A percentile compares a stretch with the other conserved stretches of the same genome.
These are phyloP conservation scores for Apamea sordens DNA, from an alignment of 2,888 invertebrate species.

Conservation along the genomic window DNA sequence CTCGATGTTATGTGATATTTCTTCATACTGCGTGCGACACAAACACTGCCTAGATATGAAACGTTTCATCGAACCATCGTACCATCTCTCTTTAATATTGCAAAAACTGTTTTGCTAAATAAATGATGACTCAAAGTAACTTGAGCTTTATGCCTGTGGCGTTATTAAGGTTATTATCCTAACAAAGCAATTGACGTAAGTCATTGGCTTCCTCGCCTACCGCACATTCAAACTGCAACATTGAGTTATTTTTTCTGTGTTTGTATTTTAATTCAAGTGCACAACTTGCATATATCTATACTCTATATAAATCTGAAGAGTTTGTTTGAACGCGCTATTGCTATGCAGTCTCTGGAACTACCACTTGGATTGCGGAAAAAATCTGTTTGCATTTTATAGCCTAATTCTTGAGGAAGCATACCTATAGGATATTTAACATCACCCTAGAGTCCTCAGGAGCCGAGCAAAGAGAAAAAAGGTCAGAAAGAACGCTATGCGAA, in stretches of 20 bases:
- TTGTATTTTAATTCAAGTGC: slow-evolving; percentile 10
- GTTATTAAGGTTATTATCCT: slow-evolving; percentile 55
- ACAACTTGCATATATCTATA: background rate
- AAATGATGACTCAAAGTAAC: slow-evolving; percentile 59
- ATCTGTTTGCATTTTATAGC: background rate
- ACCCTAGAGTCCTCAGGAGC: background rate
- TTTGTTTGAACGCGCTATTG: background rate
- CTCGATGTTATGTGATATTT: background rate
- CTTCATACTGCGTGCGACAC: slow-evolving; percentile 4
- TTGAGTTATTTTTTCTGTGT: slow-evolving; percentile 9
- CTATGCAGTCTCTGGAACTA: no score
- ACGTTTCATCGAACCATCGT: background rate
- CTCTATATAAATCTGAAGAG: background rate
- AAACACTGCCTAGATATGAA: slow-evolving; percentile 3
- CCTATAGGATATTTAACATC: background rate
- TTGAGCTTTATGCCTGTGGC: slow-evolving; percentile 54
- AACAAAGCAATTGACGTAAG: slow-evolving; percentile 57
- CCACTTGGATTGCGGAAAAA: background rate
- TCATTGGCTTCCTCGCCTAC: slow-evolving; percentile 49
- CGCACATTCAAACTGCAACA: slow-evolving; percentile 36
- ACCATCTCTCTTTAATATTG: slow-evolving; percentile 13
- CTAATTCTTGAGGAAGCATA: background rate
- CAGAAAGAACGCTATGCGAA: background rate
- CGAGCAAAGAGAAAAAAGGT: background rate
- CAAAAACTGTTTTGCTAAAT: slow-evolving; percentile 45